These are phyloP conservation scores for Apomyelois bistriatella DNA, from an alignment of 2,888 invertebrate species.

Conservation along the genomic window DNA sequence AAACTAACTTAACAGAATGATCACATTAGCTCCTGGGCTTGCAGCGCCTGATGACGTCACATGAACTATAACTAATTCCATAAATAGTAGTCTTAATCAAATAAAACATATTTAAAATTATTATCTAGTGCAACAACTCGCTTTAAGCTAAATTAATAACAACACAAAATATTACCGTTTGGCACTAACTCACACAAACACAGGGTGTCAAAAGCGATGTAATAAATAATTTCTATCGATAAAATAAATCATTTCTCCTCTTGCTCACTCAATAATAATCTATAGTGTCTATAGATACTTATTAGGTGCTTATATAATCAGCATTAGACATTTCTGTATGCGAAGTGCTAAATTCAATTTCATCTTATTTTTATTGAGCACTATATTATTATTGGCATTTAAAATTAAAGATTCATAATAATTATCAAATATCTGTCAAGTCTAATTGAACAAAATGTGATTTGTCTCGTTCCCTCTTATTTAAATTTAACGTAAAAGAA, in stretches of 20 bases:
- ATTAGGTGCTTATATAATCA: too few species aligned
- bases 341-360: too few species aligned
- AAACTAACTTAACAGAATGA: slow-evolving; percentile 46
- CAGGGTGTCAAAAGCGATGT: slow-evolving; percentile 1
- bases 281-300: too few species aligned
- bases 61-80: slow-evolving; percentile 44
- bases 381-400: slow-evolving; percentile 17
- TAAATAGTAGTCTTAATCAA: slow-evolving; percentile 50
- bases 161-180: slow-evolving; percentile 52
- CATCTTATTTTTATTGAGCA: not conserved
- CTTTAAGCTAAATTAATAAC: slow-evolving; percentile 59
- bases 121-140: slow-evolving; percentile 53
- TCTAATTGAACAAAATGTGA: too few species aligned
- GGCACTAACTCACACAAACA: slow-evolving; percentile 51
- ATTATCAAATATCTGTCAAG: too few species aligned
- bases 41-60: slow-evolving; percentile 48
- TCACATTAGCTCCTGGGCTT: slow-evolving; percentile 62
- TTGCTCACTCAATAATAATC: too few species aligned
- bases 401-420: too few species aligned
- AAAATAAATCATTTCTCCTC: too few species aligned
- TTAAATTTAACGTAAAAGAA: too few species aligned
- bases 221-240: too few species aligned
- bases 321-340: too few species aligned
- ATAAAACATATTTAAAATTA: slow-evolving; percentile 31
- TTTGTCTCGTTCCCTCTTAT: too few species aligned